Conservation (phyloP, 2,888 invertebrate species). For the Leptarthrus brevirostris region DNA sequence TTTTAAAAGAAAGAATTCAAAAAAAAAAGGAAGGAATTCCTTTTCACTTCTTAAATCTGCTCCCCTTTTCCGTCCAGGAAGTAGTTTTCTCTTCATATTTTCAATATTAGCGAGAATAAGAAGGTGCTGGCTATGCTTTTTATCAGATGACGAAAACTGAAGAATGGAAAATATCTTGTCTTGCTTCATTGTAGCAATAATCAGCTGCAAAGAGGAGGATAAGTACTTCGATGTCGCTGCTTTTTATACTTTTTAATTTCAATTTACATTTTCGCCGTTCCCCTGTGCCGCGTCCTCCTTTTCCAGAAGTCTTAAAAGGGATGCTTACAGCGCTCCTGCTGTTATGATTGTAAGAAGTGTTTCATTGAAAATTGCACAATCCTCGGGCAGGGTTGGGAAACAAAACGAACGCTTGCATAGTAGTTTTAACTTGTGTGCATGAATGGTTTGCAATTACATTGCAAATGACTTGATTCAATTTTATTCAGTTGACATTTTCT, state of each 20-base stretch:
- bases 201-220: constrained; percentile 6
- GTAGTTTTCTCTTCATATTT: constrained; percentile 3
- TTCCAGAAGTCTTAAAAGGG: background rate
- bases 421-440: background rate
- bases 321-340: background rate
- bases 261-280: background rate
- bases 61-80: background rate
- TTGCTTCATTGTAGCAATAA: background rate
- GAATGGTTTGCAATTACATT: constrained; percentile 13
- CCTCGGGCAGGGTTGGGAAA: too few species aligned
- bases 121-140: background rate
- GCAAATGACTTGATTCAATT: constrained; percentile 15
- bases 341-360: background rate
- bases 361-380: background rate
- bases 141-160: background rate
- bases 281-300: background rate
- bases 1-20: too few species aligned
- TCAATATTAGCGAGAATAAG: background rate
- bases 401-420: too few species aligned
- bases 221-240: constrained; percentile 12
- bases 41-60: background rate
- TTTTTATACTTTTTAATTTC: constrained; percentile 11
- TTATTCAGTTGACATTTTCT: constrained; percentile 4
- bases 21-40: background rate
- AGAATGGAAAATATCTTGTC: background rate